Evolutionary conservation across 1,140 invertebrate genomes (phyloP), one percentile per base, ranked within the genome.

Genomic region (Drosophila orosa): DNA sequence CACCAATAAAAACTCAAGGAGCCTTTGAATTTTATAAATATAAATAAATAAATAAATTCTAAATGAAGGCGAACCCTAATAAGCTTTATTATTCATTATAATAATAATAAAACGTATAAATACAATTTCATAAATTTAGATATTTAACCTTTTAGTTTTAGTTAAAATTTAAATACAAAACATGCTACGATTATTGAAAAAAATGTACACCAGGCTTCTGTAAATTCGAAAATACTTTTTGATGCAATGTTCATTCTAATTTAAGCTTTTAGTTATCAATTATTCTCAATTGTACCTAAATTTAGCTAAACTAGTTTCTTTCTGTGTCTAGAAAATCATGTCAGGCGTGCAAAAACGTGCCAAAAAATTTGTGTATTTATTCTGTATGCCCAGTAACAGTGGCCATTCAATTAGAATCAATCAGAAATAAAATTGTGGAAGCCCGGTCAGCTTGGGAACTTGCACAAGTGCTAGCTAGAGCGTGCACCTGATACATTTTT

Each of bases 291-390:
- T n/a, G 12, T 39, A 56, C 2, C 4, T 39, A 17, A 56, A 37
- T 55, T 35, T 25, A 55, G 1, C 12, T 39, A 6, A 25, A 13
- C 33, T 22, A 35, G 7, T 60, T 44, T 68, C n/a, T 68, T 13
- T 22, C 10, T 9, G 61, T 68, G 60, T 39, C 24, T 19, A 31
- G 19, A 48, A 39, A 63, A 62, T 67, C 63, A 67, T 69, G 83
- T 79, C 75, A 72, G 75, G 45, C 83, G 71, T 82, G 75, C 74
- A 82, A 82, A 87, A 86, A 85, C 82, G 82, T 86, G 83, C 62
- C 62, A 67, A 29, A 62, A 62, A 37, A 24, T 59, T 24, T 77
- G 45, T 62, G 45, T 66, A 35, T 42, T 56, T 48, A 50, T 15
- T 19, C 5, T 55, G 19, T 31, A 27, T 54, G 52, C 42, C 17